Evolutionary conservation across 2,888 invertebrate genomes (phyloP), one percentile per base, ranked within the genome.

Genomic region (Apoda limacodes): DNA sequence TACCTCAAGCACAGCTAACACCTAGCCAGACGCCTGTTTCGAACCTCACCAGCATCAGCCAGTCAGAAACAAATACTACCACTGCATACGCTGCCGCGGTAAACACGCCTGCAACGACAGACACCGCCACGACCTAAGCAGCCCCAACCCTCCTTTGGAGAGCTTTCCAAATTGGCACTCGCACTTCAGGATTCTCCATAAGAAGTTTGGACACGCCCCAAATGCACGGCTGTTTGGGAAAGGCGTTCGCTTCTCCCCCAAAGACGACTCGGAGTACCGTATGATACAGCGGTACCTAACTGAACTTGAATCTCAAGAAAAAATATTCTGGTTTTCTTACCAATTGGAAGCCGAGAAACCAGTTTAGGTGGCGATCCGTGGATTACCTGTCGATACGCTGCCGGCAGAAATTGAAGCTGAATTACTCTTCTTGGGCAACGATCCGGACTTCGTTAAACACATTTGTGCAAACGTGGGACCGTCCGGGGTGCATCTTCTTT

Each of bases 311-410:
- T n/a, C n/a, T n/a, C n/a, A n/a, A n/a, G n/a, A n/a, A n/a, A n/a
- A n/a, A n/a, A 28, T 46, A 3, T 10, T 22, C 1, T 48, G 46
- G 43, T 44, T 32, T 29, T 38, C 35, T 4, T 47, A 43, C 27
- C 26, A 40, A 5, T 36, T 37, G 4, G 28, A 33, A 1, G 24
- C 26, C 1, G 45, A 45, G 7, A 26, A 11, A 5, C 28, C 28
- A 3, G n/a, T 34, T 0, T 45, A 46, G 14, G 42, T 42, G 1
- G 35, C 34, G 9, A n/a, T 45, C 2, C 10, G 43, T 5, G 41
- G 46, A 1, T 39, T 45, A 1, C 45, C 42, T n/a, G n/a, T n/a
- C n/a, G n/a, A n/a, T n/a, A n/a, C n/a, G n/a, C n/a, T n/a, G n/a
- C n/a, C n/a, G 0, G 32, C 17, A 0, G 38, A 43, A 14, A 43